Percentiles rank a stretch among this genome's conserved stretches.
Evolutionary conservation across 2,888 invertebrate species (phyloP).

Genomic region (Parelbella ahira): DNA sequence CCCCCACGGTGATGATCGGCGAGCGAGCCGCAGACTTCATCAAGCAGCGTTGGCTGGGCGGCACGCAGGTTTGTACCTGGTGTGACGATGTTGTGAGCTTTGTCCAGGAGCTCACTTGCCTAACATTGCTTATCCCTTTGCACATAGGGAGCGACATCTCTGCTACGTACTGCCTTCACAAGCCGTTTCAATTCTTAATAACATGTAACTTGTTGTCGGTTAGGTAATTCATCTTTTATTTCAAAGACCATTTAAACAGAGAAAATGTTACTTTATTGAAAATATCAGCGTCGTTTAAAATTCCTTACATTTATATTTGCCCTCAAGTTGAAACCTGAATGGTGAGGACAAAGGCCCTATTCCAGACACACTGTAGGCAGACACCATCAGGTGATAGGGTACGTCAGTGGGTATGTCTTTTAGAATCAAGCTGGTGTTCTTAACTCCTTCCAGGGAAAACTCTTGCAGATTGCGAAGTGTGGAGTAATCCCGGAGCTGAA

Average conservation of each 20-base stretch:
- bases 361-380: conserved; percentile 1
- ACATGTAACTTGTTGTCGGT: too few species aligned
- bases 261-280: too few species aligned
- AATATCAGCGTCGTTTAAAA: too few species aligned
- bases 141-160: too few species aligned
- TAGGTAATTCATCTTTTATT: too few species aligned
- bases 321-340: background rate
- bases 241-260: too few species aligned
- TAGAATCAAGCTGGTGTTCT: background rate
- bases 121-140: too few species aligned
- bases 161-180: too few species aligned
- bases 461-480: conserved; percentile 11
- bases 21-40: conserved; percentile 85
- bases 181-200: too few species aligned
- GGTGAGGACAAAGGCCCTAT: background rate
- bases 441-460: background rate
- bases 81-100: too few species aligned
- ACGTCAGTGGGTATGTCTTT: background rate
- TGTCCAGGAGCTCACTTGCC: too few species aligned
- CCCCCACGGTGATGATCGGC: conserved; percentile 85
- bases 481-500: conserved; percentile 1
- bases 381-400: background rate
- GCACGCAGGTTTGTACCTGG: conserved; percentile 48
- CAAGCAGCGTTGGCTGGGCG: conserved; percentile 80
- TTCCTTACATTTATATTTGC: background rate